Evolutionary conservation across 37 sponge, comb jelly and placozoan species (phyloP), one percentile per base, ranked within the genome.

Genomic region (Bolinopsis microptera): DNA sequence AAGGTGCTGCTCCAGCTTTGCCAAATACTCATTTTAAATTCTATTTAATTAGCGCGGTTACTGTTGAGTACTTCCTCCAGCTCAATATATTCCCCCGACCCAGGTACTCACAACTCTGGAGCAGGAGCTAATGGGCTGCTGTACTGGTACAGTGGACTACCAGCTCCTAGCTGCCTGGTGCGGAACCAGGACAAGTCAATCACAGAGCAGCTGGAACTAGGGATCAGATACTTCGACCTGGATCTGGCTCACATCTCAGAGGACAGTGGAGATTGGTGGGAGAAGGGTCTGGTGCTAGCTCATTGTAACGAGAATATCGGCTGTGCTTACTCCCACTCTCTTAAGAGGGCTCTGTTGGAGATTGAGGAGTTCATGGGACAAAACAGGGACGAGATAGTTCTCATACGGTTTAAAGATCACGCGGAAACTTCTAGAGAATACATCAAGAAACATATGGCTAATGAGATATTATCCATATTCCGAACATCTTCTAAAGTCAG

Each of bases 71-170:
- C n/a, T n/a, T n/a, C n/a, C n/a, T n/a, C n/a, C n/a, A n/a, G n/a
- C n/a, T n/a, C n/a, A n/a, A n/a, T n/a, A n/a, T n/a, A n/a, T n/a
- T n/a, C n/a, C n/a, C n/a, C n/a, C n/a, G n/a, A 13, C 75, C 26
- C 75, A 72, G 75, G 75, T 24, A 72, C 75, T 8, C 75, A 72
- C 31, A 72, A 72, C 75, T 72, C 75, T n/a, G 75, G 75, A 72
- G 13, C 75, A 28, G 75, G 75, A 30, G 75, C 75, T 3, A 23
- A 30, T n/a, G 75, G 75, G 3, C 75, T 30, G 31, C 13, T 72
- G 26, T 72, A 72, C 31, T 72, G 75, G 75, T 72, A 28, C 31
- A 24, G n/a, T 21, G 75, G 75, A 3, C 22, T n/a, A 8, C 31
- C 26, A 72, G 75, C 75, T 72, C 75, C 75, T 5, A 30, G 31